phyloP scores from a whole-genome alignment of 2,797 vertebrate species.

The Melopsittacus undulatus region DNA sequence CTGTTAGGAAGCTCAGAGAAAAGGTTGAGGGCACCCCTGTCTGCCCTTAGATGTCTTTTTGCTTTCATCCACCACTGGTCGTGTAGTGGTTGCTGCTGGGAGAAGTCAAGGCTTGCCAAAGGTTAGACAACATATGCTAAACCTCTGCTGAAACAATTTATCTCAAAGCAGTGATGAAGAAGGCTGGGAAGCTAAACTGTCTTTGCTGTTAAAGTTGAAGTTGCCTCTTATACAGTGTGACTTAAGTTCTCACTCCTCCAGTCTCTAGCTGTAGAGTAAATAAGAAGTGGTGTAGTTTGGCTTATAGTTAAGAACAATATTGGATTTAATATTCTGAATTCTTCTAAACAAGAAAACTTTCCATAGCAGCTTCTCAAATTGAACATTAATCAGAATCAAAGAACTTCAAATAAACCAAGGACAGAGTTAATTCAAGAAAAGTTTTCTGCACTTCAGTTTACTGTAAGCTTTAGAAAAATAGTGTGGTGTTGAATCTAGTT shows the following conservation, averaged over 20 bases:
- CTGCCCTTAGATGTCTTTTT: not conserved
- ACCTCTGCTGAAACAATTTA: not conserved
- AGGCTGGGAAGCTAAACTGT: not conserved
- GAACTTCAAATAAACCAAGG: not conserved
- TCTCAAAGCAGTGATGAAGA: not conserved
- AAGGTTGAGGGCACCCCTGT: accelerated
- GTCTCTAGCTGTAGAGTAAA: not conserved
- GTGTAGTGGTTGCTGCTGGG: not conserved
- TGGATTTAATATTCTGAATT: not conserved
- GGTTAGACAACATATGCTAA: not conserved
- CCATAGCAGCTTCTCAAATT: not conserved
- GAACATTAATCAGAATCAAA: not conserved
- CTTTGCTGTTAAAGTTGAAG: not conserved
- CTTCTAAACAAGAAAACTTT: conserved; percentile 5
- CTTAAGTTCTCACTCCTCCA: not conserved
- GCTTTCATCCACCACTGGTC: not conserved
- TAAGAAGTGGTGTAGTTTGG: not conserved
- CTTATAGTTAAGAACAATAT: not conserved
- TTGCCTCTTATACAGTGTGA: not conserved
- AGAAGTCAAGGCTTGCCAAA: not conserved
- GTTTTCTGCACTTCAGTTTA: not conserved
- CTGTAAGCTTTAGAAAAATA: not conserved
- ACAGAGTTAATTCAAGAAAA: not conserved
- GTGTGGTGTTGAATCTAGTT: not conserved
- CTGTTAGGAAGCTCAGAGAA: not conserved